These are phyloP conservation scores for Myanophis thanlyinensis DNA, from an alignment of 2,113 vertebrate genomes.

Conservation along the genomic window DNA sequence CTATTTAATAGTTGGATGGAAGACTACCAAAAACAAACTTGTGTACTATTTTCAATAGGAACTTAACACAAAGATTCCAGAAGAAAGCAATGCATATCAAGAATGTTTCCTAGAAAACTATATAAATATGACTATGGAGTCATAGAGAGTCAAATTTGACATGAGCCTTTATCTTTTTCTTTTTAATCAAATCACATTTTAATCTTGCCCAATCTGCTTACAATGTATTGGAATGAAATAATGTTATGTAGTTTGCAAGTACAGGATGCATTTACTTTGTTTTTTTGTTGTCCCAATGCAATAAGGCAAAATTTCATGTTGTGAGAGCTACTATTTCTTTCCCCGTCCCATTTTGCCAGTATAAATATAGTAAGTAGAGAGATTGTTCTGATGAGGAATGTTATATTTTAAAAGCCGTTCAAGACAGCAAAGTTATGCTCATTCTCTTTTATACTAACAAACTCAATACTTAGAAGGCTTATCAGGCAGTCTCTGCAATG, in stretches of 20 bases:
- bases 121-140: background rate
- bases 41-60: background rate
- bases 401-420: constrained; percentile 58
- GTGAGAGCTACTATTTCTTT: constrained; percentile 32
- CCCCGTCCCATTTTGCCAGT: constrained; percentile 11
- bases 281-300: constrained; percentile 28
- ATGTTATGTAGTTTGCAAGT: background rate
- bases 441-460: constrained; percentile 70
- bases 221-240: background rate
- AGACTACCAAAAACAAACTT: background rate
- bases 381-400: constrained; percentile 41
- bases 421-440: constrained; percentile 61
- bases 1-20: background rate
- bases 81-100: background rate
- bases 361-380: constrained; percentile 44
- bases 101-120: background rate
- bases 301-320: constrained; percentile 2
- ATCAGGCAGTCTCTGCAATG: constrained; percentile 59
- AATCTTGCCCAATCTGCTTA: background rate
- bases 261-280: constrained; percentile 25
- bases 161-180: background rate
- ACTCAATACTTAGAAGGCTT: constrained; percentile 67
- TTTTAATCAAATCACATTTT: background rate
- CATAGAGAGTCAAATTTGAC: background rate
- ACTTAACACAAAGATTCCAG: background rate